A percentile compares a stretch with the other conserved stretches of the same genome.
Conservation (phyloP, 2,797 vertebrate species). For the Molossus alvarezi region DNA sequence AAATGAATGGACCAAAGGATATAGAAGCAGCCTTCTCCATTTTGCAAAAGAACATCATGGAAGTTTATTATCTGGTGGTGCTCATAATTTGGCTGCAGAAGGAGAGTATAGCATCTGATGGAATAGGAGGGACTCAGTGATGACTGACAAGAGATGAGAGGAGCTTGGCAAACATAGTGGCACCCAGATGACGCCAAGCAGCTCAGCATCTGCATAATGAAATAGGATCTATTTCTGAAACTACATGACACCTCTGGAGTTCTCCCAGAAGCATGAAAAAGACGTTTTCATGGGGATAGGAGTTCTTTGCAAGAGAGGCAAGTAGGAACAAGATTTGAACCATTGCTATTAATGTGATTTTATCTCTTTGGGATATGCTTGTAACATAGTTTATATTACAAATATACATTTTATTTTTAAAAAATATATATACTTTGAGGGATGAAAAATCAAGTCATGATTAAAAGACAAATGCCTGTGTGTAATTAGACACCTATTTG, state of each 20-base stretch:
- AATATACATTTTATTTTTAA: slow-evolving; percentile 53
- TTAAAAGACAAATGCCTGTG: not conserved
- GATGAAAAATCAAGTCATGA: not conserved
- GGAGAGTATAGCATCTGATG: not conserved
- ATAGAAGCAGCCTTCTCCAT: not conserved
- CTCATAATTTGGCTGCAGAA: not conserved
- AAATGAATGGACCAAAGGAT: not conserved
- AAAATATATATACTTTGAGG: not conserved
- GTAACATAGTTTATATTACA: not conserved
- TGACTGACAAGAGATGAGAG: slow-evolving; percentile 53
- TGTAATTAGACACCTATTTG: not conserved
- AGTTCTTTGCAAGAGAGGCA: not conserved
- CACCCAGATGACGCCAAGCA: slow-evolving; percentile 31
- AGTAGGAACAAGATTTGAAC: not conserved
- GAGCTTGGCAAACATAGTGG: slow-evolving; percentile 9
- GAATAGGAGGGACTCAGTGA: not conserved
- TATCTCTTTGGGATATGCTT: not conserved
- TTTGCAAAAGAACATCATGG: not conserved
- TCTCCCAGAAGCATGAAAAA: not conserved
- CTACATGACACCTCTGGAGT: not conserved
- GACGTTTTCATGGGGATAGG: not conserved
- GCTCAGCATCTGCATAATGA: slow-evolving; percentile 35
- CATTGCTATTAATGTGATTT: not conserved
- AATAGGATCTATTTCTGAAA: slow-evolving; percentile 32
- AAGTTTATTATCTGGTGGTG: not conserved